Evolutionary conservation across 2,113 vertebrate species (phyloP).

Genomic region (Nannobrachium achirus): DNA sequence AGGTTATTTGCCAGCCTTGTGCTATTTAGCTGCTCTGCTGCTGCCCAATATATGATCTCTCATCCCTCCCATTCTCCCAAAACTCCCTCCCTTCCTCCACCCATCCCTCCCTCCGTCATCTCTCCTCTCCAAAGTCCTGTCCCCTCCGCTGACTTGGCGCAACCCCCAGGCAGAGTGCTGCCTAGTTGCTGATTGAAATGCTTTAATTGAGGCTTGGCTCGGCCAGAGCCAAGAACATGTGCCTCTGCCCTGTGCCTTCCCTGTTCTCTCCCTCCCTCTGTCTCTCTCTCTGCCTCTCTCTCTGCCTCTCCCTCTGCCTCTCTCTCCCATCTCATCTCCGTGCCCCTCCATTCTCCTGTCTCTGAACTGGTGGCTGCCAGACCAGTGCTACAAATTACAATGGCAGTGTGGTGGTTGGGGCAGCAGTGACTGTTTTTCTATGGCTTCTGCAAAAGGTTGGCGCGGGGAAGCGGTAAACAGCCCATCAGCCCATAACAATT

Average conservation of each 20-base stretch:
- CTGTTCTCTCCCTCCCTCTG: not conserved
- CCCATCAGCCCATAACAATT: constrained; percentile 33
- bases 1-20: constrained; percentile 1
- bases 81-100: constrained; percentile 2
- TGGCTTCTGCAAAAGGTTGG: constrained; percentile 42
- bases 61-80: not conserved
- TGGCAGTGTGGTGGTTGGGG: not conserved
- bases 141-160: constrained; percentile 40
- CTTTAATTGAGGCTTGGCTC: constrained; percentile 48
- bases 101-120: not conserved
- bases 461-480: constrained; percentile 41
- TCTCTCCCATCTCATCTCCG: not conserved
- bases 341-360: not conserved
- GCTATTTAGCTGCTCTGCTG: constrained; percentile 9
- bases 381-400: too few species aligned
- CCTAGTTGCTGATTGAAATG: constrained; percentile 58
- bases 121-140: constrained; percentile 43
- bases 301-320: not conserved
- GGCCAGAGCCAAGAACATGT: constrained; percentile 54
- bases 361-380: constrained; percentile 33
- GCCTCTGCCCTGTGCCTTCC: constrained; percentile 28
- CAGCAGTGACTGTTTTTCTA: constrained; percentile 45
- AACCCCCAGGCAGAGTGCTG: constrained; percentile 22
- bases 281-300: not conserved
- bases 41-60: constrained; percentile 13